Conservation (phyloP, 1,140 invertebrate species). For the Euura lappo region DNA sequence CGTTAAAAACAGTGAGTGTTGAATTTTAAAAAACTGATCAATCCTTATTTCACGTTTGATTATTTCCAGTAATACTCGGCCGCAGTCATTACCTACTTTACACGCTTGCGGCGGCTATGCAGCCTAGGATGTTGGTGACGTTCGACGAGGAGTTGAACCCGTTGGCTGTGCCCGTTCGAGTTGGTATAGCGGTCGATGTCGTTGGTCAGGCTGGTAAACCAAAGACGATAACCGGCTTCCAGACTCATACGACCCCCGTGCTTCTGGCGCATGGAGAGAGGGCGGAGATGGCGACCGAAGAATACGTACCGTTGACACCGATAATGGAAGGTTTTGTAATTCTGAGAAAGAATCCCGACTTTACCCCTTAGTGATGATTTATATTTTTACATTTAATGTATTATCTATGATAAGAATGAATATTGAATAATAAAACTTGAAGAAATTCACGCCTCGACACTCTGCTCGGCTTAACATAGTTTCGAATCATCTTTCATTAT, state of each 20-base stretch:
- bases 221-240: constrained; percentile 99
- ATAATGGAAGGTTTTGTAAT: constrained; percentile 99
- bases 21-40: background rate
- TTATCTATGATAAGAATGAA: background rate
- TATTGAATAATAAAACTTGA: background rate
- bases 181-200: constrained; percentile 98
- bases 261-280: constrained; percentile 95
- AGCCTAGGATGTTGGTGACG: constrained; percentile 99
- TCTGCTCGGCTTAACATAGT: too few relatives aligned
- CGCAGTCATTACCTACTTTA: constrained; percentile 97
- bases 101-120: constrained; percentile 95
- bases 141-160: constrained; percentile 96
- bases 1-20: constrained; percentile 90
- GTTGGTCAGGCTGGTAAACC: constrained; percentile 99
- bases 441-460: too few relatives aligned
- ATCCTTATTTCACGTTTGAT: constrained; percentile 16
- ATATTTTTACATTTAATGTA: background rate
- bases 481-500: too few relatives aligned
- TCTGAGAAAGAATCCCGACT: constrained; percentile 90
- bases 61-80: constrained; percentile 84
- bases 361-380: constrained; percentile 49
- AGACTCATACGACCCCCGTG: constrained; percentile 99
- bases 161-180: constrained; percentile 93
- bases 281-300: constrained; percentile 97
- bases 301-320: constrained; percentile 93